Evolutionary conservation across 1,140 invertebrate genomes (phyloP), one percentile per base, ranked within the genome.

Genomic region (Drosophila repleta): DNA sequence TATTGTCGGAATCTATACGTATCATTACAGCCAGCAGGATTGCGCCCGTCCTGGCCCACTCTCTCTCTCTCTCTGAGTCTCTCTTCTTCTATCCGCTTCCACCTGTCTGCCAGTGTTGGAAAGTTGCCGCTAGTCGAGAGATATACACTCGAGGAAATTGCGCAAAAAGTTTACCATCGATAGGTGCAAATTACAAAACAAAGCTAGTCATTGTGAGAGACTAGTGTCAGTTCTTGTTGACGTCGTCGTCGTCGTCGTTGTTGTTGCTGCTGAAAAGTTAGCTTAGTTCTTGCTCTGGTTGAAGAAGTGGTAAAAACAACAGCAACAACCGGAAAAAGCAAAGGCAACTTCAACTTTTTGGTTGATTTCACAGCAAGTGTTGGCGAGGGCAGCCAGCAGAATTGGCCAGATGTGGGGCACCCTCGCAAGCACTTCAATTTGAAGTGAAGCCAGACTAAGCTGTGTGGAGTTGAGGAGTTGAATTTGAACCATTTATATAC

Each of bases 141-240:
- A 20, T n/a, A 11, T 52, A 32, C 17, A 63, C 24, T 60, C 52
- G 39, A 37, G 63, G 32, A 66, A 60, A 72, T 72, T 67, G 69
- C 52, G 74, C 65, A 51, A 75, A 79, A 79, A 71, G 78, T 84
- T 67, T 49, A 67, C 63, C 78, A 87, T 87, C 71, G 82, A 87
- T 81, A 87, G 82, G 82, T 87, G 82, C 75, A 87, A 87, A 87
- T 87, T 87, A 79, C 74, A 79, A 79, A 87, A 87, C 82, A 81
- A 81, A 69, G 56, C 39, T 49, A 72, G 69, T 53, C 63, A 72
- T 45, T 66, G 62, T 35, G 53, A 61, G n/a, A 51, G 46, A 68
- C 32, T 45, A 49, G 63, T 46, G 55, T 55, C 68, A 65, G 21
- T 37, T 15, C 5, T 39, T 51, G 46, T 21, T 37, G 15, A n/a